phyloP scores from a whole-genome alignment of 37 sponge, comb jelly and placozoan species.

The Haliclona indistincta region DNA sequence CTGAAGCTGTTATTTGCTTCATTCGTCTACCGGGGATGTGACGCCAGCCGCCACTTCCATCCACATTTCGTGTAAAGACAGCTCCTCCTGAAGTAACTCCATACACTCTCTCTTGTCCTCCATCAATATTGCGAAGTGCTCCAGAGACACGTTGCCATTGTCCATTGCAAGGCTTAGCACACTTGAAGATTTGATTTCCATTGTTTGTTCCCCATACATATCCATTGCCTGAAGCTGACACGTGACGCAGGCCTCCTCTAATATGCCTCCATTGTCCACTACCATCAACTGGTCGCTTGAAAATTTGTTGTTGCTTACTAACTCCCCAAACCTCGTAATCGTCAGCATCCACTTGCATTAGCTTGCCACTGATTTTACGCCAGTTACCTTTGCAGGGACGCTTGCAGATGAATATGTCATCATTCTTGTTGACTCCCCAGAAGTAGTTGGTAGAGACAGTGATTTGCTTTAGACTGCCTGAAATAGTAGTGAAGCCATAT shows the following conservation, averaged over 20 bases:
- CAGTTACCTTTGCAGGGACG: constrained; percentile 44
- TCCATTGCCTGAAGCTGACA: constrained; percentile 76
- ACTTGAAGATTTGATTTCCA: constrained; percentile 49
- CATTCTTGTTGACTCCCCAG: constrained; percentile 48
- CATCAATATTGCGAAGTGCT: too few species aligned
- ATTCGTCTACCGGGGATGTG: constrained; percentile 8
- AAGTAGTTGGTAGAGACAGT: constrained; percentile 55
- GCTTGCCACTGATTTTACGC: constrained; percentile 18
- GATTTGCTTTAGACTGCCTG: constrained; percentile 55
- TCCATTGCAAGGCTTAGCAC: constrained; percentile 71
- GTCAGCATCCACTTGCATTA: constrained; percentile 52
- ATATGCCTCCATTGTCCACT: constrained; percentile 46
- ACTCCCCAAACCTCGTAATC: constrained; percentile 56
- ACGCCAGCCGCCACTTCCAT: constrained; percentile 37
- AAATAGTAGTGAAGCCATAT: too few species aligned
- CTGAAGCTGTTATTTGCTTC: constrained; percentile 51
- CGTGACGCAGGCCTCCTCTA: constrained; percentile 39
- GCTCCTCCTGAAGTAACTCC: too few species aligned
- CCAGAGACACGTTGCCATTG: too few species aligned
- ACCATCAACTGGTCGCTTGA: constrained; percentile 47
- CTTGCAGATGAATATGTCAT: constrained; percentile 37
- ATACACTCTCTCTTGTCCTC: too few species aligned
- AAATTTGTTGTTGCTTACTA: constrained; percentile 3
- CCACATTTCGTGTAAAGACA: constrained; percentile 11
- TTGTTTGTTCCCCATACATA: constrained; percentile 67